Percentiles rank a stretch among this genome's conserved stretches.
Evolutionary conservation across 2,113 vertebrate species (phyloP).

Genomic region (Lutjanus erythropterus): DNA sequence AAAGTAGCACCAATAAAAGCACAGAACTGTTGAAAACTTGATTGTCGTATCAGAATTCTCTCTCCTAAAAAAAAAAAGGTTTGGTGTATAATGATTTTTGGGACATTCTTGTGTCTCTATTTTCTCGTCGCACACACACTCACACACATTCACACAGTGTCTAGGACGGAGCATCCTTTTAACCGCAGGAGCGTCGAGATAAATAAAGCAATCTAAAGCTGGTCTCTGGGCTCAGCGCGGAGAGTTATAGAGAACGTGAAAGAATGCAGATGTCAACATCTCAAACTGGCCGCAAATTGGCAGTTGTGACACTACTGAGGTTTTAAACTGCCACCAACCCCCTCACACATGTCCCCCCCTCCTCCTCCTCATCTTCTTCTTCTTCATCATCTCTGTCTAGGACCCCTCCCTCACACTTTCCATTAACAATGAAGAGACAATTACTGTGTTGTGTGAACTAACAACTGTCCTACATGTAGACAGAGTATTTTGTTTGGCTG

Average conservation of each 20-base stretch:
- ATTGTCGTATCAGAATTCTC: not conserved
- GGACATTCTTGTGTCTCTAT: not conserved
- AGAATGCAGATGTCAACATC: constrained; percentile 84
- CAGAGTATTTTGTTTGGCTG: not conserved
- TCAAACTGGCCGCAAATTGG: constrained; percentile 78
- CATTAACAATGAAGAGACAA: not conserved
- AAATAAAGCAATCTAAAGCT: constrained; percentile 80
- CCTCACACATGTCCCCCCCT: constrained; percentile 8
- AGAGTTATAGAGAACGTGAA: constrained; percentile 70
- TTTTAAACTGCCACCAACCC: constrained; percentile 65
- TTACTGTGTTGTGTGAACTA: not conserved
- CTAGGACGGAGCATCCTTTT: constrained; percentile 40
- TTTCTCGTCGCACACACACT: constrained; percentile 25
- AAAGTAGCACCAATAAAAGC: not conserved
- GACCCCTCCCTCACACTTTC: constrained; percentile 42
- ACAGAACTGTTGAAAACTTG: not conserved
- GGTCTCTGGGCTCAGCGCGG: constrained; percentile 40
- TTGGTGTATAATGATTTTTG: constrained; percentile 1
- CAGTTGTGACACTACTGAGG: constrained; percentile 79
- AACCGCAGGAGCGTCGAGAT: constrained; percentile 70
- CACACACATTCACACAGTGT: constrained; percentile 20
- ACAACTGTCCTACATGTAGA: not conserved
- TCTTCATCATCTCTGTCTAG: constrained; percentile 3
- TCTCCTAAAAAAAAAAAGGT: not conserved
- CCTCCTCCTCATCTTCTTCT: not conserved